Evolutionary conservation across 2,113 vertebrate genomes (phyloP).

Genomic region (Rutilus rutilus): DNA sequence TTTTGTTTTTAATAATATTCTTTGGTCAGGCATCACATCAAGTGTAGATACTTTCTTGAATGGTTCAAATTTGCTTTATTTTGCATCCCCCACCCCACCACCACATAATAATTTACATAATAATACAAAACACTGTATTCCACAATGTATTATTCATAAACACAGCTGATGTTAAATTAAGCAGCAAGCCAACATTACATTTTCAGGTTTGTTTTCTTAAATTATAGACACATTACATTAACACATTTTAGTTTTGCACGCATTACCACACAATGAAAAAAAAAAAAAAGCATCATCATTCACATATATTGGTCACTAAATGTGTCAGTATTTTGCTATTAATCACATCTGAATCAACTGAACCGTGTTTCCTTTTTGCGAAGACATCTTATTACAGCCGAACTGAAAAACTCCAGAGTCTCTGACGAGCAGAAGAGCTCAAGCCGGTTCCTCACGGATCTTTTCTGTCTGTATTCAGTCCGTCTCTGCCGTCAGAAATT

Average conservation of each 20-base stretch:
- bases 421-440: neutral
- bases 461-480: conserved; percentile 39
- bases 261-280: neutral
- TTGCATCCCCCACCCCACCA: no score
- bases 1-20: no score
- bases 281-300: neutral
- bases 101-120: conserved; percentile 31
- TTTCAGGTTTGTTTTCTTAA: neutral
- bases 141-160: conserved; percentile 44
- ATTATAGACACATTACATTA: neutral
- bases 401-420: neutral
- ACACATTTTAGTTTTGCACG: conserved; percentile 9
- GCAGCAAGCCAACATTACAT: conserved; percentile 8
- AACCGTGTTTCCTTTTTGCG: conserved; percentile 2
- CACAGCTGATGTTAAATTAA: conserved; percentile 19
- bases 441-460: conserved; percentile 9
- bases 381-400: neutral
- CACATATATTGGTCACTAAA: neutral
- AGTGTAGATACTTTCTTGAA: neutral
- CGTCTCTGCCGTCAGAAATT: conserved; percentile 41
- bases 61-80: conserved; percentile 34
- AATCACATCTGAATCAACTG: conserved; percentile 4
- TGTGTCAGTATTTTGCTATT: conserved; percentile 36
- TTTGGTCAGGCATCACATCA: neutral
- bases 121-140: conserved; percentile 47